Evolutionary conservation across 2,113 vertebrate genomes (phyloP).

Genomic region (Sapayoa aenigma): DNA sequence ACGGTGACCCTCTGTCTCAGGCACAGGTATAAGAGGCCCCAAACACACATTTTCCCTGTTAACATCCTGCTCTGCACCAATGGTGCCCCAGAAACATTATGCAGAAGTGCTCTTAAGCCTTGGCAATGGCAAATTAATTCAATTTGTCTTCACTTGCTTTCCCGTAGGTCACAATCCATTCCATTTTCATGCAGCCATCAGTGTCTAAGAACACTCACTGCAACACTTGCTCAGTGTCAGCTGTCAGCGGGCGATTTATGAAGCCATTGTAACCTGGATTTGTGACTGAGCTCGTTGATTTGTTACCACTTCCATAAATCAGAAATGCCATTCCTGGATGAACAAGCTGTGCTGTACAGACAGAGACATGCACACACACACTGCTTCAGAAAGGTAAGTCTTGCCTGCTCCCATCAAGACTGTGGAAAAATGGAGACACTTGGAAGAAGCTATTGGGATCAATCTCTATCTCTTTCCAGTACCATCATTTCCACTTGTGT

Average conservation of each 20-base stretch:
- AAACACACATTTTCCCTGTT: not conserved
- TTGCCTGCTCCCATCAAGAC: not conserved
- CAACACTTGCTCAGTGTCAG: not conserved
- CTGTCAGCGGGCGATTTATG: not conserved
- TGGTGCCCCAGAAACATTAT: not conserved
- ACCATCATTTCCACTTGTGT: not conserved
- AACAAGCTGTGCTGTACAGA: not conserved
- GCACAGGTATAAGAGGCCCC: not conserved
- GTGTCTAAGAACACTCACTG: not conserved
- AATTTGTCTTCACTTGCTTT: not conserved
- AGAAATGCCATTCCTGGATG: not conserved
- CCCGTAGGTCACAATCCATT: not conserved
- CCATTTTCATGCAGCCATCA: not conserved
- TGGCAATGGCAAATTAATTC: slow-evolving; percentile 1
- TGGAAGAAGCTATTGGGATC: not conserved
- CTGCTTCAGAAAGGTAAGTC: not conserved
- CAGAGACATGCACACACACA: too few species aligned
- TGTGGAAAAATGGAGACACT: not conserved
- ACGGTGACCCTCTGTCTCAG: not conserved
- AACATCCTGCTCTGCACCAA: not conserved
- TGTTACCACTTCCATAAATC: not conserved
- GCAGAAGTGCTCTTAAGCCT: not conserved
- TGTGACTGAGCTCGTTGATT: not conserved
- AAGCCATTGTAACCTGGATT: not conserved
- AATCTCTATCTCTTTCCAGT: not conserved